These are phyloP conservation scores for Ptychoptera albimana DNA, from an alignment of 2,888 invertebrate genomes.

Conservation along the genomic window DNA sequence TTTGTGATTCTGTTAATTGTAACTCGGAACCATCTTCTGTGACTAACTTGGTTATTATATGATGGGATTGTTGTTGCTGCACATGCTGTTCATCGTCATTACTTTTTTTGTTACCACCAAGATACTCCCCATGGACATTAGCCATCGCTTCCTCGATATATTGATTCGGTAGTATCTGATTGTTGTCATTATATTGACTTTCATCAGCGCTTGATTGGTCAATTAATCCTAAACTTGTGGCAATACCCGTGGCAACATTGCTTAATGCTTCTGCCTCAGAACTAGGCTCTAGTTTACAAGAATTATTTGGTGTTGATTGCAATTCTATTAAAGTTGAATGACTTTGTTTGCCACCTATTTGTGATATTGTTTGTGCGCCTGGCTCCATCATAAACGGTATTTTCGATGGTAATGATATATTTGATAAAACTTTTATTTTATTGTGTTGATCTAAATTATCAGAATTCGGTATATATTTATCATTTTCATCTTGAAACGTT, in stretches of 20 bases:
- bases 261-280: constrained; percentile 38
- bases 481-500: constrained; percentile 16
- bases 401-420: constrained; percentile 21
- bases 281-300: constrained; percentile 20
- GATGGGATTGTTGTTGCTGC: neutral
- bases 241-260: constrained; percentile 39
- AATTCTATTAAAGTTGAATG: constrained; percentile 8
- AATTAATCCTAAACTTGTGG: constrained; percentile 38
- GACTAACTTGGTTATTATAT: constrained; percentile 27
- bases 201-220: constrained; percentile 29
- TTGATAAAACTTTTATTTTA: constrained; percentile 37
- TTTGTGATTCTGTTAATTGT: constrained; percentile 27
- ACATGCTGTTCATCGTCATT: constrained; percentile 1
- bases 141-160: constrained; percentile 12
- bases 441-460: constrained; percentile 20
- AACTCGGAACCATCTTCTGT: constrained; percentile 33
- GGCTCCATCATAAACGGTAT: constrained; percentile 11
- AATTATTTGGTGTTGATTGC: neutral
- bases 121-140: constrained; percentile 10
- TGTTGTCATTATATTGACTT: constrained; percentile 6
- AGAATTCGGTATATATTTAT: constrained; percentile 16
- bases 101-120: constrained; percentile 3
- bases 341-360: constrained; percentile 12
- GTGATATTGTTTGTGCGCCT: constrained; percentile 12
- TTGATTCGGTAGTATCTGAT: constrained; percentile 7